These are phyloP conservation scores for Diogma glabrata DNA, from an alignment of 2,888 invertebrate species.

Conservation along the genomic window DNA sequence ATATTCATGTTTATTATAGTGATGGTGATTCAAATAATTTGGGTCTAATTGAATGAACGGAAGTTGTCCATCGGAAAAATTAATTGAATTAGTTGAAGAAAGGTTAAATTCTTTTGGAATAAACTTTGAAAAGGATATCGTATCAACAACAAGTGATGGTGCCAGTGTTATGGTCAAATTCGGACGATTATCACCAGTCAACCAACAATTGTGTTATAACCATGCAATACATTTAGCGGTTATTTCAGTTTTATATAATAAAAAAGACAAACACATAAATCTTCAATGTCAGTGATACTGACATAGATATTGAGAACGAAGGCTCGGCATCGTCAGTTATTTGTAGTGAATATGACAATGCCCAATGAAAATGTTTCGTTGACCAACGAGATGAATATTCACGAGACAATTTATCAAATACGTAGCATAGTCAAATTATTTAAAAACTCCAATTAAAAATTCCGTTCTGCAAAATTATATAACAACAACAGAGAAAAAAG, in stretches of 20 bases:
- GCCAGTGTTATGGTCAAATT: constrained; percentile 4
- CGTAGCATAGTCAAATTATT: constrained; percentile 4
- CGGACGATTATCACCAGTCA: constrained; percentile 1
- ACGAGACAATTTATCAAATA: background rate
- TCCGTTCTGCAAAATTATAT: constrained; percentile 3
- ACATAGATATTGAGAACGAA: background rate
- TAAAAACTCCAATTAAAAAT: constrained; percentile 3
- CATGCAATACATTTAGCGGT: too few relatives aligned
- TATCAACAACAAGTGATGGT: background rate
- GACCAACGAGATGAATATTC: background rate
- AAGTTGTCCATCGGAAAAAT: constrained; percentile 5
- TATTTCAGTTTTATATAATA: too few relatives aligned
- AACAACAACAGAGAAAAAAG: background rate
- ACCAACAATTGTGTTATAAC: too few relatives aligned
- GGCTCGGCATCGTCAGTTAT: background rate
- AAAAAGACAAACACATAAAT: too few relatives aligned
- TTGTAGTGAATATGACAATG: too few relatives aligned
- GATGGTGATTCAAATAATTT: background rate
- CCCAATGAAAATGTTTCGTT: too few relatives aligned
- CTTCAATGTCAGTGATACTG: too few relatives aligned
- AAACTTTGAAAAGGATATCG: constrained; percentile 4
- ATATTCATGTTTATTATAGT: constrained; percentile 4
- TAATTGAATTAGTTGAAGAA: background rate
- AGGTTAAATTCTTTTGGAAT: constrained; percentile 5
- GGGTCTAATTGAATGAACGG: constrained; percentile 5